A percentile compares a stretch with the other conserved stretches of the same genome.
These are phyloP conservation scores for Sciurus carolinensis DNA, from an alignment of 2,797 vertebrate genomes.

Conservation along the genomic window DNA sequence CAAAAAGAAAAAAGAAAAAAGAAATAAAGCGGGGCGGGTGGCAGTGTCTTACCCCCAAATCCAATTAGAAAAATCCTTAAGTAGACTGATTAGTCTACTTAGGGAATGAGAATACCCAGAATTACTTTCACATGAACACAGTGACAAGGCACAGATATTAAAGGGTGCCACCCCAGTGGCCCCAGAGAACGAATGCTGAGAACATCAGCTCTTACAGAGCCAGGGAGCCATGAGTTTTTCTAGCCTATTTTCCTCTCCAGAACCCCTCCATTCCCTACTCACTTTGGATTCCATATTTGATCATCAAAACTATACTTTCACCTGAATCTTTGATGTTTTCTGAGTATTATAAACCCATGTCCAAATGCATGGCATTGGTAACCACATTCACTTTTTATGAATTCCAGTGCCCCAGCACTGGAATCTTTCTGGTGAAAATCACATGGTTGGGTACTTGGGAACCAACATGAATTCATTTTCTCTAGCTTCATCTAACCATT, in stretches of 20 bases:
- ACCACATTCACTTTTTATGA: background rate
- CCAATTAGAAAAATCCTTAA: background rate
- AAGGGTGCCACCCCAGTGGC: background rate
- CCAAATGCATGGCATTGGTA: background rate
- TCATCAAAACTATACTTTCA: background rate
- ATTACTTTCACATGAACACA: background rate
- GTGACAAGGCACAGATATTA: fast-evolving
- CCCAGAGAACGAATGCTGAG: background rate
- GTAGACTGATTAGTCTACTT: fast-evolving
- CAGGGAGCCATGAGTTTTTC: background rate
- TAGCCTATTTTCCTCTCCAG: background rate
- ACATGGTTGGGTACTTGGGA: background rate
- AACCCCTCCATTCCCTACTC: background rate
- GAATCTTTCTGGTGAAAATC: background rate
- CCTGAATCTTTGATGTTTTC: background rate
- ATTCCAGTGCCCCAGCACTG: background rate
- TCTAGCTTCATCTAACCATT: background rate
- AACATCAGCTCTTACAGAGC: background rate
- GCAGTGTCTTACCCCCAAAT: too few species aligned
- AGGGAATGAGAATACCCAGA: background rate
- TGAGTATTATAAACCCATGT: too few species aligned
- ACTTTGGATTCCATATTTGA: background rate
- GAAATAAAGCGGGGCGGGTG: background rate
- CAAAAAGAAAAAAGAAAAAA: background rate
- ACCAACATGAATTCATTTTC: background rate